Evolutionary conservation across 2,888 invertebrate genomes (phyloP).

Genomic region (Colletes collaris): DNA sequence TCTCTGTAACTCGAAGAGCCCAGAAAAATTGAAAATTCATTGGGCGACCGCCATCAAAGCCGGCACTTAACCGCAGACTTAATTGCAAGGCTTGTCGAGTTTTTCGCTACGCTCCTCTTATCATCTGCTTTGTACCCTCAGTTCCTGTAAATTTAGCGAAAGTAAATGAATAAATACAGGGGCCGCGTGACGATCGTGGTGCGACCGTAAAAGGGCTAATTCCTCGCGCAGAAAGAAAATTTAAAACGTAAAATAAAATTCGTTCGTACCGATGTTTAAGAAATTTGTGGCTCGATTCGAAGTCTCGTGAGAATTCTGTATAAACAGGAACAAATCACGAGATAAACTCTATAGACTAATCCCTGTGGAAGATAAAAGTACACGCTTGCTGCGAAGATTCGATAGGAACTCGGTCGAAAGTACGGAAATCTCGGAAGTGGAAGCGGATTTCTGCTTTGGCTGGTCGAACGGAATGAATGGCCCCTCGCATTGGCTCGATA

Average conservation of each 20-base stretch:
- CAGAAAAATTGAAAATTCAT: conserved; percentile 3
- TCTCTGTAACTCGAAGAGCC: not conserved
- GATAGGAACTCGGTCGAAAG: conserved; percentile 48
- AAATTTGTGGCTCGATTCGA: too few relatives aligned
- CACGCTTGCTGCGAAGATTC: conserved; percentile 28
- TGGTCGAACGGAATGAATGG: conserved; percentile 45
- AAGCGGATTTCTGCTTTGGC: conserved; percentile 46
- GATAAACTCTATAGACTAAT: not conserved
- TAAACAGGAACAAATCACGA: too few relatives aligned
- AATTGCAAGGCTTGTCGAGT: conserved; percentile 39
- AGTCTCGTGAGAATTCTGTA: too few relatives aligned
- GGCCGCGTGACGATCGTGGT: not conserved
- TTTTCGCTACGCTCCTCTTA: not conserved
- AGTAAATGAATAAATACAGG: conserved; percentile 7
- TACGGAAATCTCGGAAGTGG: conserved; percentile 34
- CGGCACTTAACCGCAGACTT: conserved; percentile 26
- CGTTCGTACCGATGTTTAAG: too few relatives aligned
- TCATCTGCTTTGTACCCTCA: not conserved
- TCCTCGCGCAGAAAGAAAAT: not conserved
- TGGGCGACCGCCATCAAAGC: conserved; percentile 6
- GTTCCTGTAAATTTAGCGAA: not conserved
- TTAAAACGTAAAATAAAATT: too few relatives aligned
- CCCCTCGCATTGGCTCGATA: conserved; percentile 46
- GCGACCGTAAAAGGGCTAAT: conserved; percentile 2
- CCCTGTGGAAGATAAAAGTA: not conserved